A percentile compares a stretch with the other conserved stretches of the same genome.
Evolutionary conservation across 1,140 invertebrate species (phyloP).

Genomic region (Leptinotarsa defecta): DNA sequence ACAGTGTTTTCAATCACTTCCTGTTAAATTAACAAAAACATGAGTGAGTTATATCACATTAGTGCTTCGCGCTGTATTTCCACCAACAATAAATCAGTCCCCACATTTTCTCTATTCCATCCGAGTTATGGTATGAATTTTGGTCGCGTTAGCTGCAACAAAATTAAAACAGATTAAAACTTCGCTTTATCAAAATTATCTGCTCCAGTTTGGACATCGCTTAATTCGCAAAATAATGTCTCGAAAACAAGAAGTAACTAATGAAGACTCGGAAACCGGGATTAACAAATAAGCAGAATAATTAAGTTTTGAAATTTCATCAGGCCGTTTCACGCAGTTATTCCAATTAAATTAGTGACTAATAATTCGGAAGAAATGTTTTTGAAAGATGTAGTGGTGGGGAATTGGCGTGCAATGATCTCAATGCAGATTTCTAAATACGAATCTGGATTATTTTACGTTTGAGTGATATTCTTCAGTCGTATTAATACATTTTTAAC

Average conservation of each 20-base stretch:
- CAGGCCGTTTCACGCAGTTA: conserved; percentile 10
- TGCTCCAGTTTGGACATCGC: conserved; percentile 15
- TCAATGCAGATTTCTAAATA: too few species aligned
- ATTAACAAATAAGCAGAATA: conserved; percentile 16
- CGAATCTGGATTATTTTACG: too few species aligned
- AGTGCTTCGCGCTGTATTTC: too few species aligned
- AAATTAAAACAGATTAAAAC: conserved; percentile 22
- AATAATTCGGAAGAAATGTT: neutral
- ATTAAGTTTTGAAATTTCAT: conserved; percentile 20
- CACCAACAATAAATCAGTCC: neutral
- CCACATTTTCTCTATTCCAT: neutral
- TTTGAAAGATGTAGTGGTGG: neutral
- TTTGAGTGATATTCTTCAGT: too few species aligned
- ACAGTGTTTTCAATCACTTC: too few species aligned
- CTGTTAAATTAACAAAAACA: too few species aligned
- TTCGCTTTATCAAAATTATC: conserved; percentile 17
- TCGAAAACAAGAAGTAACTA: conserved; percentile 16
- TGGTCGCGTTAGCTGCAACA: conserved; percentile 1
- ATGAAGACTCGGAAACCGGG: conserved; percentile 9
- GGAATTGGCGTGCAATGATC: neutral
- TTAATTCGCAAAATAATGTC: conserved; percentile 11
- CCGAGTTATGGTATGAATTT: conserved; percentile 5
- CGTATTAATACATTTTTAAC: too few species aligned
- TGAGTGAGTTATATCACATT: too few species aligned
- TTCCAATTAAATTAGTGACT: conserved; percentile 1